phyloP scores from a whole-genome alignment of 2,888 invertebrate species.

The Perizoma flavofasciatum region DNA sequence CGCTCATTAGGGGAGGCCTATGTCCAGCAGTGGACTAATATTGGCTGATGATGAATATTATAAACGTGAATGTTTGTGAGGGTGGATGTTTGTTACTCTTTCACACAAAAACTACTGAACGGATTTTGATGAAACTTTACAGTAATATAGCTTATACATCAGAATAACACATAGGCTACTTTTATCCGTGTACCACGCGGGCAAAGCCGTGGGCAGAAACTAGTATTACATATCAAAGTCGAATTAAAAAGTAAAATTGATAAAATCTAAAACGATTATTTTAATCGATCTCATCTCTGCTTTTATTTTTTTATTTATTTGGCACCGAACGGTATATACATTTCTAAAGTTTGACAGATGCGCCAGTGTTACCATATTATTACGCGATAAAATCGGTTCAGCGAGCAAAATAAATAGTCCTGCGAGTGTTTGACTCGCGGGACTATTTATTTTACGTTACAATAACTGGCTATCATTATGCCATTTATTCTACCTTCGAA shows the following conservation, averaged over 20 bases:
- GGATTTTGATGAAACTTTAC: no score
- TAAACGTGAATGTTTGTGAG: no score
- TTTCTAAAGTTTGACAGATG: constrained; percentile 27
- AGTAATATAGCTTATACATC: no score
- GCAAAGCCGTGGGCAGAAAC: no score
- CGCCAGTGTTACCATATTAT: constrained; percentile 29
- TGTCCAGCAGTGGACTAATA: no score
- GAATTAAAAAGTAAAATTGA: background rate
- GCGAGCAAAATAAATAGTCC: constrained; percentile 28
- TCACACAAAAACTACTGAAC: no score
- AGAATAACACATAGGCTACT: no score
- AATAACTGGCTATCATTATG: constrained; percentile 23
- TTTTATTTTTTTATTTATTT: constrained; percentile 8
- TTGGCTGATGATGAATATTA: no score
- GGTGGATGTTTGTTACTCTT: no score
- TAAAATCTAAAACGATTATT: constrained; percentile 3
- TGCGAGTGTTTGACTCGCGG: constrained; percentile 3
- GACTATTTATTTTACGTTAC: background rate
- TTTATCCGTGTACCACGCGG: no score
- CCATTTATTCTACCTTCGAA: constrained; percentile 21
- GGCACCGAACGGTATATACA: background rate
- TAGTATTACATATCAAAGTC: background rate
- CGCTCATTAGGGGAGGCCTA: no score
- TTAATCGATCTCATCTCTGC: constrained; percentile 4
- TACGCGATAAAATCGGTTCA: constrained; percentile 27